These are phyloP conservation scores for Tetramorium alpestre DNA, from an alignment of 1,140 invertebrate genomes.

Conservation along the genomic window DNA sequence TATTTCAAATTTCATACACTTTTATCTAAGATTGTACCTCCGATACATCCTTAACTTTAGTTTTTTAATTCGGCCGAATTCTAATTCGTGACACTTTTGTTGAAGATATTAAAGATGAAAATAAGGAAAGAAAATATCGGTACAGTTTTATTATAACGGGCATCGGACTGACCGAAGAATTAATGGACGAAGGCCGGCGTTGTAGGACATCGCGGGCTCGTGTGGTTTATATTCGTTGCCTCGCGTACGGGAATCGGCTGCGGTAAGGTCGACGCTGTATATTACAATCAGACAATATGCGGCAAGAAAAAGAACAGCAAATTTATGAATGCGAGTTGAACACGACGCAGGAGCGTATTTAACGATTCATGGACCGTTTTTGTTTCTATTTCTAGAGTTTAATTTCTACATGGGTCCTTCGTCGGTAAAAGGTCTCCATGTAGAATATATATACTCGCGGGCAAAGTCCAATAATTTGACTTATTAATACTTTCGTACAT, in stretches of 20 bases:
- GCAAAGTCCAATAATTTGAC: background rate
- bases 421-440: background rate
- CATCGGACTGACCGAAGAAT: background rate
- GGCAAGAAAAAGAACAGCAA: conserved; percentile 6
- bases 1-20: too few species aligned
- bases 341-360: background rate
- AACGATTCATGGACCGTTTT: conserved; percentile 27
- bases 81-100: background rate
- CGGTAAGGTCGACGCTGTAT: conserved; percentile 1
- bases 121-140: too few species aligned
- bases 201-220: background rate
- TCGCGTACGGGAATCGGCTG: background rate
- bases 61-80: background rate
- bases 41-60: too few species aligned
- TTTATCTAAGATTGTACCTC: too few species aligned
- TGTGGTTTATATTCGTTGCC: background rate
- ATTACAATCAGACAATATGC: conserved; percentile 8
- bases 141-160: background rate
- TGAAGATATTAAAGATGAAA: background rate
- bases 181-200: background rate
- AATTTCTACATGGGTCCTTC: conserved; percentile 43
- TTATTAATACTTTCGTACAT: background rate
- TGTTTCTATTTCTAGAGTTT: conserved; percentile 41
- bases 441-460: background rate
- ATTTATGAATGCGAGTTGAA: conserved; percentile 7